Evolutionary conservation across 2,888 invertebrate genomes (phyloP).

Genomic region (Brachypalpus laphriformis): DNA sequence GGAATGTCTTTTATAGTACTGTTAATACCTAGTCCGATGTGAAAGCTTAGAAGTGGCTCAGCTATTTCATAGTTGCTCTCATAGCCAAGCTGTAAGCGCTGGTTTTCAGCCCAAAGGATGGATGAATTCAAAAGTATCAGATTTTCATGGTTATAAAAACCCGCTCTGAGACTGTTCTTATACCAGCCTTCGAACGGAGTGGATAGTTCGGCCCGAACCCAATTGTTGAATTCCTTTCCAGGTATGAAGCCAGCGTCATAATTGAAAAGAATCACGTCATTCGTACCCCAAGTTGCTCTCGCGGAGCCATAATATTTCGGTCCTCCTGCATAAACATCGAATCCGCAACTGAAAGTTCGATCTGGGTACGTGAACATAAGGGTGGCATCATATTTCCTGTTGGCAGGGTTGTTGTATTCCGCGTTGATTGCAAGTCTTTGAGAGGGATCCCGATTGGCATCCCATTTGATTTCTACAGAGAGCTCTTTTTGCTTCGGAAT

Average conservation of each 20-base stretch:
- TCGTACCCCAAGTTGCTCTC: slow-evolving; percentile 88
- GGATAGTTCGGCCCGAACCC: slow-evolving; percentile 83
- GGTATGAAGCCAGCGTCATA: slow-evolving; percentile 80
- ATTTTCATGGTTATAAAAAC: slow-evolving; percentile 83
- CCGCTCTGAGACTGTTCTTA: slow-evolving; percentile 83
- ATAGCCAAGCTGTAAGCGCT: slow-evolving; percentile 84
- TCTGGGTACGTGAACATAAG: slow-evolving; percentile 90
- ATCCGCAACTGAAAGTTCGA: slow-evolving; percentile 87
- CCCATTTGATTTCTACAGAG: slow-evolving; percentile 91
- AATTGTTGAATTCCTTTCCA: slow-evolving; percentile 78
- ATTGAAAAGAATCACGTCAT: slow-evolving; percentile 84
- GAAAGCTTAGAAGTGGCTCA: slow-evolving; percentile 82
- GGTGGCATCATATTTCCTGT: slow-evolving; percentile 86
- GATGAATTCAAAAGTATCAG: slow-evolving; percentile 84
- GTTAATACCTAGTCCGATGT: slow-evolving; percentile 84
- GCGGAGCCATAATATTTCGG: slow-evolving; percentile 83
- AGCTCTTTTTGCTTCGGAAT: slow-evolving; percentile 86
- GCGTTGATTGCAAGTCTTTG: slow-evolving; percentile 84
- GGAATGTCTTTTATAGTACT: slow-evolving; percentile 86
- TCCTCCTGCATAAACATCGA: slow-evolving; percentile 84
- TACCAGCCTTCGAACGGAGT: slow-evolving; percentile 86
- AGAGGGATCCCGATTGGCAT: slow-evolving; percentile 92
- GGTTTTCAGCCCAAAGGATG: slow-evolving; percentile 85
- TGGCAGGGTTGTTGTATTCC: slow-evolving; percentile 85
- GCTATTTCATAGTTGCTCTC: slow-evolving; percentile 83